Evolutionary conservation across 2,113 vertebrate species (phyloP), one percentile per base, ranked within the genome.

Genomic region (Psephotus haematonotus): DNA sequence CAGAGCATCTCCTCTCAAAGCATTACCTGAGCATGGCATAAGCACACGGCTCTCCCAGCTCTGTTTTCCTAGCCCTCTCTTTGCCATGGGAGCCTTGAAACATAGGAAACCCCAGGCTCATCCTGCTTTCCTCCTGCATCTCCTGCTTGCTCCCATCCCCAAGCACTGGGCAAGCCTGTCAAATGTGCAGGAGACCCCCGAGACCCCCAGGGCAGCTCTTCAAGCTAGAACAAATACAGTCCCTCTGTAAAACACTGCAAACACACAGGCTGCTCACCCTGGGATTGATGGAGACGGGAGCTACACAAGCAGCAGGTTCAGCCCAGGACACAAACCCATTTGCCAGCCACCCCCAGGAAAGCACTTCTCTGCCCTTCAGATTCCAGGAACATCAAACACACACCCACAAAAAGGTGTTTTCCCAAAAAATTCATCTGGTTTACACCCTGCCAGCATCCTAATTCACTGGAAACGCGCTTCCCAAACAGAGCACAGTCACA

Each of bases 381-480:
- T 83, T 91, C 72, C 0, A 1, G 63, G 43, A 92, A 63, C 86
- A 82, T 4, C 44, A 55, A 59, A 77, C 11, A 5, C 86, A 90
- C 94, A 75, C 88, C 69, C 94, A 92, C 92, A 59, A 55, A 84
- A 86, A 96, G 82, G 68, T 78, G 88, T 81, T 91, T 88, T 65
- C 96, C 81, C 4, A 53, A 88, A 86, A 86, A 79, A 35, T 2
- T 31, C 18, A 3, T 68, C 47, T 3, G 29, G 12, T 78, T 46
- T 71, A 81, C 72, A 60, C 80, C 47, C 80, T 68, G 62, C n/a
- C 80, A 60, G 88, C 68, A 57, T 75, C 33, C 19, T 41, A 79
- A 76, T 29, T 23, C 16, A 1, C 77, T 46, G 46, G 72, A 60
- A 89, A 17, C 0, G 16, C 17, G 52, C 7, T 13, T 85, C 64